Conservation (phyloP, 2,888 invertebrate species). For the Phlogophora meticulosa region DNA sequence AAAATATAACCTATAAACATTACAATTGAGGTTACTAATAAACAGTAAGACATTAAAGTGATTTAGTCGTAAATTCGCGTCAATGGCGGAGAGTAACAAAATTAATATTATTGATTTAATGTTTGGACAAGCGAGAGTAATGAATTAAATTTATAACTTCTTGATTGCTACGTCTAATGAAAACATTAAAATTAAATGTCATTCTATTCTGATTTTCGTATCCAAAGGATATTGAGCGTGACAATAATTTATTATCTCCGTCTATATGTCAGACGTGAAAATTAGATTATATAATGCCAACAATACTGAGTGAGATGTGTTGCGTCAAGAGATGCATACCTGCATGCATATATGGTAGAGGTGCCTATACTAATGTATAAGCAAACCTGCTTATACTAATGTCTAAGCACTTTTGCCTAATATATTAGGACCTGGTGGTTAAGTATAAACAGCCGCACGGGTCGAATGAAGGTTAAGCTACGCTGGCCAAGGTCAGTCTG, state of each 20-base stretch:
- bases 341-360: too few relatives aligned
- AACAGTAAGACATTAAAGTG: background rate
- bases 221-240: slow-evolving; percentile 37
- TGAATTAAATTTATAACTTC: slow-evolving; percentile 40
- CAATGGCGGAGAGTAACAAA: slow-evolving; percentile 15
- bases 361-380: too few relatives aligned
- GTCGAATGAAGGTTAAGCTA: too few relatives aligned
- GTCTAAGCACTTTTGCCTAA: too few relatives aligned
- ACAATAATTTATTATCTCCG: slow-evolving; percentile 28
- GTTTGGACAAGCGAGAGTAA: slow-evolving; percentile 20
- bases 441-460: too few relatives aligned
- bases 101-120: slow-evolving; percentile 51
- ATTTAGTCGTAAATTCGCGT: slow-evolving; percentile 40
- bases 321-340: background rate
- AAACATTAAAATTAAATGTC: slow-evolving; percentile 48
- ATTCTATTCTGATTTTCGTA: slow-evolving; percentile 41
- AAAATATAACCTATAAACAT: background rate
- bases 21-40: slow-evolving; percentile 21
- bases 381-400: too few relatives aligned
- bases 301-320: slow-evolving; percentile 29
- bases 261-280: slow-evolving; percentile 20
- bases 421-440: too few relatives aligned
- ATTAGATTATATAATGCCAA: slow-evolving; percentile 41
- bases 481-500: too few relatives aligned
- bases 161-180: slow-evolving; percentile 36